Base-by-base conservation (phyloP, 2,797 vertebrate species). In the Xyrichtys novacula region DNA sequence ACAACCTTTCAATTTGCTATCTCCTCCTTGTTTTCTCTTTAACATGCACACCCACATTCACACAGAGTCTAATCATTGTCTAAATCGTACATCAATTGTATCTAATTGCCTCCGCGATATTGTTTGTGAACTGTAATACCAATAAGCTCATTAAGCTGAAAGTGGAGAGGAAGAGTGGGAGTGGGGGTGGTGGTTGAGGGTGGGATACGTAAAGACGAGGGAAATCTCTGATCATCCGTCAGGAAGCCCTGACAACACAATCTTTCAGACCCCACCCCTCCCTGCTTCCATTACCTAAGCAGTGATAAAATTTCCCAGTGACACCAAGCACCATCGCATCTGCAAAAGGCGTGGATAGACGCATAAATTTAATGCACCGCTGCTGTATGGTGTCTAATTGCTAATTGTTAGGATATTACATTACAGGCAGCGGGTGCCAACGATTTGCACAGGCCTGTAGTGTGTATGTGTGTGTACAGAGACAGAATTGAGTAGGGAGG, bases 361-460 rank as follows among this genome's bases (percentile, higher is more conserved):
- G 83, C 86, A 82, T 90, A 78, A 84, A 89, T 91, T 88, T 75
- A 85, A 66, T 73, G 73, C 58, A 43, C 60, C 67, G 53, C 39
- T 58, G 54, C 64, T 50, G 32, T 65, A 73, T 38, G 34, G 61
- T 58, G 59, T 78, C 78, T 91, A 86, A 89, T 89, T 91, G 85
- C 85, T 93, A 91, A 93, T 92, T 92, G 90, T 86, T 85, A 68
- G 80, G 89, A 92, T 91, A 90, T 93, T 80, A 76, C 75, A 80
- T 91, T 91, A 88, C 86, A 86, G 71, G 34, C 71, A 74, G 65
- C n/a, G 46, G 62, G 57, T 67, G 48, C 69, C 64, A 84, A 75
- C 61, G 65, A 81, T 88, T 89, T 79, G 53, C 64, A 44, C 40
- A 52, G 54, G 54, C 61, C 47, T 68, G 42, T 67, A 50, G 63